Evolutionary conservation across 2,113 vertebrate species (phyloP).

Genomic region (Panthera tigris): DNA sequence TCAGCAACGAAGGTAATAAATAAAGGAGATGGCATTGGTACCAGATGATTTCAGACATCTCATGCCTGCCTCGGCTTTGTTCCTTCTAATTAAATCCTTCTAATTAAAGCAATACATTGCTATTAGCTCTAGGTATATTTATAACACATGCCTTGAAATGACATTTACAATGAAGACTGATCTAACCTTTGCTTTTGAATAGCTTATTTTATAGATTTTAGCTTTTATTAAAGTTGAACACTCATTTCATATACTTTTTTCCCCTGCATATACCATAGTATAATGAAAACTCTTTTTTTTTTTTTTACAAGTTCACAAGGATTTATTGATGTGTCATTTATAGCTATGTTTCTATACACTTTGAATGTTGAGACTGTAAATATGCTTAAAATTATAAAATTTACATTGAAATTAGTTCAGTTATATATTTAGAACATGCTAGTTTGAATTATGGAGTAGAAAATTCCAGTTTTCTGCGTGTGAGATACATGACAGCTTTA

Average conservation of each 20-base stretch:
- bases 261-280: not conserved
- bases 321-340: not conserved
- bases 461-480: not conserved
- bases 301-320: not conserved
- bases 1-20: not conserved
- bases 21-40: not conserved
- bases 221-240: not conserved
- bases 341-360: not conserved
- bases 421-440: not conserved
- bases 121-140: slow-evolving; percentile 57
- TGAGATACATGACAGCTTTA: slow-evolving; percentile 19
- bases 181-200: slow-evolving; percentile 52
- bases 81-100: slow-evolving; percentile 61
- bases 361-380: not conserved
- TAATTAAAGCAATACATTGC: slow-evolving; percentile 64
- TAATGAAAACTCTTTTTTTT: not conserved
- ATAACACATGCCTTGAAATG: slow-evolving; percentile 43
- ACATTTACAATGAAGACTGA: slow-evolving; percentile 52
- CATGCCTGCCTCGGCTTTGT: slow-evolving; percentile 15
- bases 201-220: slow-evolving; percentile 43
- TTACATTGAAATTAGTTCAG: not conserved
- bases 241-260: not conserved
- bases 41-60: slow-evolving; percentile 44
- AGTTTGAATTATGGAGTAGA: not conserved
- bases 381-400: slow-evolving; percentile 28